Evolutionary conservation across 2,797 vertebrate genomes (phyloP).

Genomic region (Macrochelys suwanniensis): DNA sequence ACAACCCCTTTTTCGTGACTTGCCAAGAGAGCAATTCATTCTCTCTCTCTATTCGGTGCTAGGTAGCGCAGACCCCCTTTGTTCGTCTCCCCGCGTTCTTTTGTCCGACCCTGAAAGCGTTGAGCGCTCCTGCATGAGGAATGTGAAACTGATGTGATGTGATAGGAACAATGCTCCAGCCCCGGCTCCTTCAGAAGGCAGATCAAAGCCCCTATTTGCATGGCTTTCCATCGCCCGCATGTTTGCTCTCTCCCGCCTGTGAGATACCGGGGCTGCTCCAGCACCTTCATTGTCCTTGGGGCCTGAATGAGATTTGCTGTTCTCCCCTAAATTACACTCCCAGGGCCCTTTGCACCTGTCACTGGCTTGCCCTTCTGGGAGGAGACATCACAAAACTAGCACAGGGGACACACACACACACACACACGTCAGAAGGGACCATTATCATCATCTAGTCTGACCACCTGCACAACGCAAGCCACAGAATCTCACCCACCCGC

Average conservation of each 20-base stretch:
- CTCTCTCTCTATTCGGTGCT: slow-evolving; percentile 58
- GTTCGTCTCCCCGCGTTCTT: slow-evolving; percentile 58
- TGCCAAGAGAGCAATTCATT: slow-evolving; percentile 76
- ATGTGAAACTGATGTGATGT: slow-evolving; percentile 77
- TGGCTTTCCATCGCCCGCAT: slow-evolving; percentile 61
- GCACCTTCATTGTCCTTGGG: slow-evolving; percentile 62
- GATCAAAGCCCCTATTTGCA: slow-evolving; percentile 74
- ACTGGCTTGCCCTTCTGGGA: neutral
- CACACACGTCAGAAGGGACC: neutral
- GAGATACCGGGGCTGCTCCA: slow-evolving; percentile 58
- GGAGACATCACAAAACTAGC: neutral
- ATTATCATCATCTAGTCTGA: no score
- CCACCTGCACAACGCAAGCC: no score
- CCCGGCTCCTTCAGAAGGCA: slow-evolving; percentile 32
- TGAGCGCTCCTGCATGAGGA: slow-evolving; percentile 77
- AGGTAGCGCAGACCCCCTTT: slow-evolving; percentile 65
- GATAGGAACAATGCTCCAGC: slow-evolving; percentile 66
- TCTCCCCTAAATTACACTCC: neutral
- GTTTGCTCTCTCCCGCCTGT: slow-evolving; percentile 44
- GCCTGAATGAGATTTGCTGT: slow-evolving; percentile 8
- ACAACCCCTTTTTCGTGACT: slow-evolving; percentile 51
- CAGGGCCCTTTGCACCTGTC: neutral
- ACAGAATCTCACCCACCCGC: no score
- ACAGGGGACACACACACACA: neutral
- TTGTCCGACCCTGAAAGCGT: slow-evolving; percentile 73